These are phyloP conservation scores for Labeo catla DNA, from an alignment of 2,113 vertebrate genomes.

Conservation along the genomic window DNA sequence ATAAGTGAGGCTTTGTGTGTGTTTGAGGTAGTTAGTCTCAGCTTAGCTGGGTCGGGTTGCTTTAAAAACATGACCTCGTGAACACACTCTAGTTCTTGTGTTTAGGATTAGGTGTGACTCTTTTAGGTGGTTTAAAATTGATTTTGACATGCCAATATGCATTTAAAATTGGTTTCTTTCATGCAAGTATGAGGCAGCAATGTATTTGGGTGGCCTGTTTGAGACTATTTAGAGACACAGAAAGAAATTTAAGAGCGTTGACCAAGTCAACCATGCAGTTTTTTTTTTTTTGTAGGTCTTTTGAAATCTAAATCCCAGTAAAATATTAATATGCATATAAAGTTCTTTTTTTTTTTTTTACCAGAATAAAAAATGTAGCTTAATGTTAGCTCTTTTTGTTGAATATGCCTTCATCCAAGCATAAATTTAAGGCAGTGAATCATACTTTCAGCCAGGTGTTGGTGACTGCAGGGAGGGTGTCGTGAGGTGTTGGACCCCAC, in stretches of 20 bases:
- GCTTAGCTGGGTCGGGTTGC: conserved; percentile 15
- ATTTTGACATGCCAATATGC: not conserved
- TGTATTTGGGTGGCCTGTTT: not conserved
- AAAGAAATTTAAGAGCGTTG: not conserved
- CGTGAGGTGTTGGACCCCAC: conserved; percentile 2
- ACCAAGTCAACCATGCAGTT: not conserved
- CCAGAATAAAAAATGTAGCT: not conserved
- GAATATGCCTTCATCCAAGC: not conserved
- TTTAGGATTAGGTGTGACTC: not conserved
- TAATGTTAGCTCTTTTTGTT: not conserved
- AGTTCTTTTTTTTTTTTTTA: not conserved
- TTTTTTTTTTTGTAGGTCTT: not conserved
- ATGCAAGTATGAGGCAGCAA: not conserved
- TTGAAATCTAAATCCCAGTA: not conserved
- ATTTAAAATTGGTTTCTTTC: conserved; percentile 18
- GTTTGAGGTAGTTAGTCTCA: not conserved
- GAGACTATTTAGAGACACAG: not conserved
- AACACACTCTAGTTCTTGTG: conserved; percentile 10
- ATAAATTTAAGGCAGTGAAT: not conserved
- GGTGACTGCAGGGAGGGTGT: conserved; percentile 4
- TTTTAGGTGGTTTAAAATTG: not conserved
- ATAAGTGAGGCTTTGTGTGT: conserved; percentile 24
- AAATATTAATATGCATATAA: not conserved
- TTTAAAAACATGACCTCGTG: conserved; percentile 13
- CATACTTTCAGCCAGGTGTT: conserved; percentile 30